phyloP scores from a whole-genome alignment of 2,797 vertebrate genomes.

The Allobates femoralis region DNA sequence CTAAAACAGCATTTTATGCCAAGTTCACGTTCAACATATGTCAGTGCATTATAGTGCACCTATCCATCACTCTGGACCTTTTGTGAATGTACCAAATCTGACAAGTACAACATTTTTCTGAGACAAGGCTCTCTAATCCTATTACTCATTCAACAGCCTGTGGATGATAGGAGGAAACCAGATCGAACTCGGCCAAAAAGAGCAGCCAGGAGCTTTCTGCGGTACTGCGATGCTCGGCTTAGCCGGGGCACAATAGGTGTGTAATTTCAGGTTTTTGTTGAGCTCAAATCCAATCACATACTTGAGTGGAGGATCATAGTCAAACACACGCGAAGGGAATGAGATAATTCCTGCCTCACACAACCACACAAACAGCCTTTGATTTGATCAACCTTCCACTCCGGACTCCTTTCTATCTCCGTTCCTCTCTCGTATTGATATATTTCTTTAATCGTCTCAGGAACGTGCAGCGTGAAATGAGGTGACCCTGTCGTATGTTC shows the following conservation, averaged over 20 bases:
- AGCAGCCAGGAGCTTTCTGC: conserved; percentile 80
- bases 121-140: conserved; percentile 89
- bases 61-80: conserved; percentile 72
- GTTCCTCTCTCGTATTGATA: conserved; percentile 64
- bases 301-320: conserved; percentile 98
- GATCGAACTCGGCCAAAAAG: conserved; percentile 84
- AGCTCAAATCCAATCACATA: conserved; percentile 99
- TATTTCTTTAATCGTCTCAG: conserved; percentile 41
- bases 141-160: conserved; percentile 91
- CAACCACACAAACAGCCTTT: conserved; percentile 80
- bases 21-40: conserved; percentile 69
- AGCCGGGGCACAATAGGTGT: conserved; percentile 95
- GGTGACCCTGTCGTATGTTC: conserved; percentile 50
- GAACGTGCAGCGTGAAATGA: conserved; percentile 58
- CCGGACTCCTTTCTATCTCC: conserved; percentile 57
- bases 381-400: conserved; percentile 77
- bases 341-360: conserved; percentile 86
- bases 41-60: conserved; percentile 69
- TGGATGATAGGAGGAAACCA: conserved; percentile 80
- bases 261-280: conserved; percentile 99
- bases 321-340: conserved; percentile 86
- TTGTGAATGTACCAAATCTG: conserved; percentile 79
- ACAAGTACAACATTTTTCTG: conserved; percentile 82
- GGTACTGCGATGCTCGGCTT: conserved; percentile 89
- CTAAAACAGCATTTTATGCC: conserved; percentile 50